Evolutionary conservation across 2,797 vertebrate genomes (phyloP).

Genomic region (Rhodeus uyekii): DNA sequence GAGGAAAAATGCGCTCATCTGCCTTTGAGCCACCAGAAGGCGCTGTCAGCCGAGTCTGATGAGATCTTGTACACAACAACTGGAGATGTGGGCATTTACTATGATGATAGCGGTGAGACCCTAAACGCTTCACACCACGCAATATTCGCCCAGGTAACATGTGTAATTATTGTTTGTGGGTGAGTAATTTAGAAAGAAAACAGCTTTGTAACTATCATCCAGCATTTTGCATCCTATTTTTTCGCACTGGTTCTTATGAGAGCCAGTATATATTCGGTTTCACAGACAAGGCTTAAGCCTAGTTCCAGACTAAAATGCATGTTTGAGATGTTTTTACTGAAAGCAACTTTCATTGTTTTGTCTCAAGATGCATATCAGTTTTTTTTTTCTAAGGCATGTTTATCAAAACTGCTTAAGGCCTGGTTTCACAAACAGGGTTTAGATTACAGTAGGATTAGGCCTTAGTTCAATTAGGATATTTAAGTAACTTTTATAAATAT

Average conservation of each 20-base stretch:
- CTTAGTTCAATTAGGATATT: too few species aligned
- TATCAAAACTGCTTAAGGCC: too few species aligned
- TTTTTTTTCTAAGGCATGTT: not conserved
- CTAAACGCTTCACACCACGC: not conserved
- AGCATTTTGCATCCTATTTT: not conserved
- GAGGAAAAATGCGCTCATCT: slow-evolving; percentile 84
- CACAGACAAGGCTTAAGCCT: not conserved
- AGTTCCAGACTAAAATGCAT: not conserved
- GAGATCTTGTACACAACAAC: slow-evolving; percentile 86
- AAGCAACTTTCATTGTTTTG: not conserved
- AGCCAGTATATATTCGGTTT: not conserved
- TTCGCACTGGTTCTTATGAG: not conserved
- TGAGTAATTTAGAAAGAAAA: not conserved
- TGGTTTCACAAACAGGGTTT: too few species aligned
- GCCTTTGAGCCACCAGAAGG: slow-evolving; percentile 79
- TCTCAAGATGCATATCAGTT: not conserved
- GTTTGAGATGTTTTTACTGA: not conserved
- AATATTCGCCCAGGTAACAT: not conserved
- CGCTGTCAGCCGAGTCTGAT: slow-evolving; percentile 84
- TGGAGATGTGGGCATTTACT: slow-evolving; percentile 88
- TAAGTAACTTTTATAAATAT: too few species aligned
- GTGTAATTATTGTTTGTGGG: not conserved
- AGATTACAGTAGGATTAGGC: too few species aligned
- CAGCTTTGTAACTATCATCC: not conserved
- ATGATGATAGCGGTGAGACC: slow-evolving; percentile 85